phyloP scores from a whole-genome alignment of 2,113 vertebrate genomes.

The Gymnorhina tibicen region DNA sequence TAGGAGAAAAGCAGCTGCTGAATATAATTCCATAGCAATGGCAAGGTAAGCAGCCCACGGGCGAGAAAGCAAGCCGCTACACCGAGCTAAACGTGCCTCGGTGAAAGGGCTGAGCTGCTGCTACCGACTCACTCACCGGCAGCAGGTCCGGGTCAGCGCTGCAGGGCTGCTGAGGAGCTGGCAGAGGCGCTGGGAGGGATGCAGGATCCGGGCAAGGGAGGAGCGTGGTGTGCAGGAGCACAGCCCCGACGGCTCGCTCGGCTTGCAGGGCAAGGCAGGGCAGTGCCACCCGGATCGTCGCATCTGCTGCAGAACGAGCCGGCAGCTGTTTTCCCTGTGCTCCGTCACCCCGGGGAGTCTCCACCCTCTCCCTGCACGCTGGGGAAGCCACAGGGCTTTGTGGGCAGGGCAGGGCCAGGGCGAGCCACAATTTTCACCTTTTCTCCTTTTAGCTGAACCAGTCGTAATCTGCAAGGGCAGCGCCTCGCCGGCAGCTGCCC shows the following conservation, averaged over 20 bases:
- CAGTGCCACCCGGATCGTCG: rapidly evolving
- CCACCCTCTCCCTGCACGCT: not conserved
- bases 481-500: rapidly evolving
- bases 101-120: not conserved
- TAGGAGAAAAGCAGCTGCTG: not conserved
- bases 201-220: not conserved
- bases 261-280: not conserved
- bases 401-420: not conserved
- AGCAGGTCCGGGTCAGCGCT: not conserved
- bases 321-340: rapidly evolving
- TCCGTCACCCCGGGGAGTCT: not conserved
- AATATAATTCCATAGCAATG: not conserved
- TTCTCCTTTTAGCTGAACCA: not conserved
- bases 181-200: not conserved
- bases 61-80: rapidly evolving
- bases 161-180: not conserved
- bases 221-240: rapidly evolving
- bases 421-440: not conserved
- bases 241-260: rapidly evolving
- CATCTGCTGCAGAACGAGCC: rapidly evolving
- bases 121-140: not conserved
- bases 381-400: not conserved
- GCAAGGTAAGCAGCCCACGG: not conserved
- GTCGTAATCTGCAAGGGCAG: rapidly evolving
- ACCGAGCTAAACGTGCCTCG: rapidly evolving